Evolutionary conservation across 2,113 vertebrate genomes (phyloP).

Genomic region (Pomatorhinus ruficollis): DNA sequence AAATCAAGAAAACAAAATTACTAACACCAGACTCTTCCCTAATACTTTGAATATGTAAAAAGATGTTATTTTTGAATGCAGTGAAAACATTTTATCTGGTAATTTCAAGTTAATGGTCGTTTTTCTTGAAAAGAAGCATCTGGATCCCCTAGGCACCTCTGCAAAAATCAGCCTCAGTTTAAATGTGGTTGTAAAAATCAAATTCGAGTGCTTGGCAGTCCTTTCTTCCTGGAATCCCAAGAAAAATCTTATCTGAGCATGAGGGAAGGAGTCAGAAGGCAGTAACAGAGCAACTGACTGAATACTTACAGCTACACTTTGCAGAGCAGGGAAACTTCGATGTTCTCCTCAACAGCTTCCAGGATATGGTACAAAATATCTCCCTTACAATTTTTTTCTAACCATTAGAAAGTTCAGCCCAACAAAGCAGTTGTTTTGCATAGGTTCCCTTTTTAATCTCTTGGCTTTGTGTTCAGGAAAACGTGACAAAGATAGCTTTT

Average conservation of each 20-base stretch:
- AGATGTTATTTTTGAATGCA: not conserved
- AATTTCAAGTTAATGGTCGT: not conserved
- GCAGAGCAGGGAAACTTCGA: not conserved
- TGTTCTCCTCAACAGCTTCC: not conserved
- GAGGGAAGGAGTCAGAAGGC: constrained; percentile 9
- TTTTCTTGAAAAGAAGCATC: not conserved
- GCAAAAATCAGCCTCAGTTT: not conserved
- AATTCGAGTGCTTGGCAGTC: not conserved
- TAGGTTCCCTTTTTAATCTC: not conserved
- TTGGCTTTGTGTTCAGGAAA: constrained; percentile 31
- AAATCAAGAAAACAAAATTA: not conserved
- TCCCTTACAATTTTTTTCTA: constrained; percentile 7
- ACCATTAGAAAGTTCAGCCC: not conserved
- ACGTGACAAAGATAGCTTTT: constrained; percentile 31
- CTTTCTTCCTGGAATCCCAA: not conserved
- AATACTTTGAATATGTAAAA: not conserved
- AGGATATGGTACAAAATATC: not conserved
- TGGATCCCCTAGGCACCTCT: not conserved
- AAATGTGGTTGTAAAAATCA: constrained; percentile 6
- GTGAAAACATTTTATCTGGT: not conserved
- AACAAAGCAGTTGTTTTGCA: constrained; percentile 12
- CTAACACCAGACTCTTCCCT: not conserved
- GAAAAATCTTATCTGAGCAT: constrained; percentile 2
- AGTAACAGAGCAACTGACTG: not conserved
- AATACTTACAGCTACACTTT: constrained; percentile 7